Evolutionary conservation across 2,797 vertebrate genomes (phyloP).

Genomic region (Epinephelus malabaricus): DNA sequence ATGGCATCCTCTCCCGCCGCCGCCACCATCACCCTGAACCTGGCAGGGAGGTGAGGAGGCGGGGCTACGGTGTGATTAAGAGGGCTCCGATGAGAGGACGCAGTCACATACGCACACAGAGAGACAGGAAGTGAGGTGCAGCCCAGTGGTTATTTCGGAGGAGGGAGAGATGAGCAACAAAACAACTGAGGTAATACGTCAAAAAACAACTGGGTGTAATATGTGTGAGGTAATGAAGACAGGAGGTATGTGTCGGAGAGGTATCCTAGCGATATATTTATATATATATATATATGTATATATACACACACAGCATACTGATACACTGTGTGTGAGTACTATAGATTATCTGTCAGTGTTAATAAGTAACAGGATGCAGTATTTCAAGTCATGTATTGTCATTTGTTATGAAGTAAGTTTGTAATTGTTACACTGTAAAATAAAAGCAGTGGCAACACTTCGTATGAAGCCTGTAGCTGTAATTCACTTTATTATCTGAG

Average conservation of each 20-base stretch:
- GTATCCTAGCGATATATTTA: conserved; percentile 52
- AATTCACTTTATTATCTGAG: conserved; percentile 1
- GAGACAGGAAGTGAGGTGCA: conserved; percentile 43
- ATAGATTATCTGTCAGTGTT: conserved; percentile 3
- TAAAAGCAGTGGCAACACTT: conserved; percentile 21
- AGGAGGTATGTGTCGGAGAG: conserved; percentile 70
- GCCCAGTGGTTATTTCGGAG: conserved; percentile 16
- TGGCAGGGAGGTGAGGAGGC: conserved; percentile 32
- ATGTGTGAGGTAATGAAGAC: conserved; percentile 67
- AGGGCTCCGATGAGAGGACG: conserved; percentile 11
- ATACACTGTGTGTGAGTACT: conserved; percentile 11
- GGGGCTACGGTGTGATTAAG: conserved; percentile 3
- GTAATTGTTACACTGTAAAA: neutral
- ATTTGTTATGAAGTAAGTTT: neutral
- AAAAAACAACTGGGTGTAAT: conserved; percentile 33
- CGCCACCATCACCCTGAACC: conserved; percentile 28
- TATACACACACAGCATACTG: neutral
- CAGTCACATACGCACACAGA: conserved; percentile 1
- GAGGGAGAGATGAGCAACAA: conserved; percentile 16
- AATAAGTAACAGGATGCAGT: neutral
- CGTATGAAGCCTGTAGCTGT: conserved; percentile 4
- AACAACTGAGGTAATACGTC: conserved; percentile 59
- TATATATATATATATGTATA: neutral
- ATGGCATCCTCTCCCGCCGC: conserved; percentile 21
- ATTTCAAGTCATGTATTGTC: conserved; percentile 7